Conservation (phyloP, 2,888 invertebrate genomes). For the Drosophila meridionalis region DNA sequence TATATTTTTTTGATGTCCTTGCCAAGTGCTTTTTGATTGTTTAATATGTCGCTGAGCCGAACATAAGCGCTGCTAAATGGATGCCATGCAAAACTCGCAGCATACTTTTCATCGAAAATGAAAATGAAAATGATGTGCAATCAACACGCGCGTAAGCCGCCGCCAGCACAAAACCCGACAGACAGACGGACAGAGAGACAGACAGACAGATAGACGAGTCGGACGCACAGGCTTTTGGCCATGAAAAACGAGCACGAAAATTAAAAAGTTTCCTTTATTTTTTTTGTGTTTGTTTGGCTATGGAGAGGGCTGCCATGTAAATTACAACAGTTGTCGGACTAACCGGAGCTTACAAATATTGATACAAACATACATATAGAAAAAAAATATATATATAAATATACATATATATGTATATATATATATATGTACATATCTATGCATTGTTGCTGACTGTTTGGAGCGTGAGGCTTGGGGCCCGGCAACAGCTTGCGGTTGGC, state of each 20-base stretch:
- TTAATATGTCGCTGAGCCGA: slow-evolving; percentile 75
- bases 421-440: slow-evolving; percentile 31
- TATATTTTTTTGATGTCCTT: slow-evolving; percentile 38
- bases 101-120: slow-evolving; percentile 69
- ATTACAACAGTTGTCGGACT: slow-evolving; percentile 67
- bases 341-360: slow-evolving; percentile 71
- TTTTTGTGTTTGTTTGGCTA: slow-evolving; percentile 31
- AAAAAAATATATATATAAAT: not conserved
- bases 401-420: slow-evolving; percentile 22
- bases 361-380: slow-evolving; percentile 38
- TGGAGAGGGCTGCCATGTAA: slow-evolving; percentile 46
- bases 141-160: slow-evolving; percentile 12
- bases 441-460: slow-evolving; percentile 14
- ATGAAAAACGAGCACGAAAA: slow-evolving; percentile 69
- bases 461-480: not conserved
- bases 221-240: slow-evolving; percentile 44
- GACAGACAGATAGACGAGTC: not conserved
- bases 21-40: slow-evolving; percentile 74
- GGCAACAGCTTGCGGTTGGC: slow-evolving; percentile 67
- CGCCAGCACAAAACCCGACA: not conserved
- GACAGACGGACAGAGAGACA: not conserved
- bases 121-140: slow-evolving; percentile 36
- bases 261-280: slow-evolving; percentile 67
- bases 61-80: slow-evolving; percentile 67
- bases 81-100: slow-evolving; percentile 36